These are phyloP conservation scores for Callorhinus ursinus DNA, from an alignment of 2,113 vertebrate genomes.

Conservation along the genomic window DNA sequence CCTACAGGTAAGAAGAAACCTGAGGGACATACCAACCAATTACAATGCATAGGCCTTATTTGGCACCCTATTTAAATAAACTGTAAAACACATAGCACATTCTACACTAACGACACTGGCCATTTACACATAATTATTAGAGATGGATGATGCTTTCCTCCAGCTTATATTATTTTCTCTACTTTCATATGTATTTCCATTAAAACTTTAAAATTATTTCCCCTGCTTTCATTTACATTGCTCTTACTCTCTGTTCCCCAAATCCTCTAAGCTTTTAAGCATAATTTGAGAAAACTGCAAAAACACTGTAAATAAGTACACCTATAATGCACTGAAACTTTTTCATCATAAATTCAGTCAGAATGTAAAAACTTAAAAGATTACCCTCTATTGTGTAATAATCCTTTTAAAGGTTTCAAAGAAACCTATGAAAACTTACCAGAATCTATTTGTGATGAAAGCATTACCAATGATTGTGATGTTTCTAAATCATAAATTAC, in stretches of 20 bases:
- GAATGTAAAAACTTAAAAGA: conserved; percentile 45
- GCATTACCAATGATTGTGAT: conserved; percentile 92
- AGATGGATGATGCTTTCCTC: neutral
- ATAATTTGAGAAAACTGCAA: neutral
- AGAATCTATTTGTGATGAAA: conserved; percentile 93
- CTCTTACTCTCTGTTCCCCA: neutral
- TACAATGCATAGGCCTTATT: neutral
- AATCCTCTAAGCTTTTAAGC: neutral
- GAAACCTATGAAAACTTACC: conserved; percentile 84
- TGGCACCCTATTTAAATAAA: conserved; percentile 28
- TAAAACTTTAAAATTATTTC: conserved; percentile 10
- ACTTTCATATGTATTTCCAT: neutral
- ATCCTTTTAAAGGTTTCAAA: conserved; percentile 21
- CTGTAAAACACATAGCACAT: neutral
- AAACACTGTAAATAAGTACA: neutral
- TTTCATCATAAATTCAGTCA: conserved; percentile 7
- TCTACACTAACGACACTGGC: neutral
- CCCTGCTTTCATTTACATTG: conserved; percentile 22
- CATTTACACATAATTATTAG: neutral
- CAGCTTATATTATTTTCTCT: neutral
- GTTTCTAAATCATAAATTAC: conserved; percentile 98
- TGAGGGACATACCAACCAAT: neutral
- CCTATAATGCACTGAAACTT: neutral
- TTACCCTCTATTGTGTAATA: neutral
- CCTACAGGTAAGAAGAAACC: neutral